These are phyloP conservation scores for Torymus aiolomorphi DNA, from an alignment of 2,888 invertebrate species.

Conservation along the genomic window DNA sequence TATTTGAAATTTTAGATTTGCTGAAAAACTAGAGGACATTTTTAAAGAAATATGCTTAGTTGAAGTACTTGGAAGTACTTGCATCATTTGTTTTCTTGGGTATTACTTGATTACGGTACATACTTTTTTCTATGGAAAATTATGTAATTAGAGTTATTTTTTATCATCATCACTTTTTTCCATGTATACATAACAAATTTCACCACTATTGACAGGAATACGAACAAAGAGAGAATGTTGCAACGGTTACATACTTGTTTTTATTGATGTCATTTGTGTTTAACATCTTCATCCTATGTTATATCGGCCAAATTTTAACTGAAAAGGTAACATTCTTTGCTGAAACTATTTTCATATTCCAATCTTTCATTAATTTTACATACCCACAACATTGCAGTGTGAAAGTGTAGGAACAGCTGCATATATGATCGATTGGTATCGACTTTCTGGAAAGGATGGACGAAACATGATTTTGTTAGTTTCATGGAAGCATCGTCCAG, in stretches of 20 bases:
- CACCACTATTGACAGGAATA: constrained; percentile 17
- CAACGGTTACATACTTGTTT: constrained; percentile 10
- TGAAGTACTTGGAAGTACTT: constrained; percentile 60
- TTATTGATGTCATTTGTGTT: constrained; percentile 41
- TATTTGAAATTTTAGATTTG: constrained; percentile 25
- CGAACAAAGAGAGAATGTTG: constrained; percentile 18
- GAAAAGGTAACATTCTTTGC: constrained; percentile 19
- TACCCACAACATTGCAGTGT: constrained; percentile 54
- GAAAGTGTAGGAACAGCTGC: constrained; percentile 61
- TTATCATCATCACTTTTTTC: too few relatives aligned
- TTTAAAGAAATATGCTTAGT: constrained; percentile 60
- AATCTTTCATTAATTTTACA: neutral
- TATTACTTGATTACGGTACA: constrained; percentile 61
- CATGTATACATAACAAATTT: neutral
- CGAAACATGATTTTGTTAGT: constrained; percentile 62
- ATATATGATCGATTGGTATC: constrained; percentile 65
- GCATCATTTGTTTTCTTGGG: constrained; percentile 60
- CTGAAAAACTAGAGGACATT: constrained; percentile 29
- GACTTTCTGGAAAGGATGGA: constrained; percentile 59
- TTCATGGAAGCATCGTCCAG: constrained; percentile 59
- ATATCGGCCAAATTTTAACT: constrained; percentile 50
- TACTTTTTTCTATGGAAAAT: too few relatives aligned
- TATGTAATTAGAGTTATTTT: too few relatives aligned
- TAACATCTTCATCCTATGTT: constrained; percentile 56
- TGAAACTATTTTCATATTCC: neutral